Evolutionary conservation across 2,113 vertebrate genomes (phyloP).

Genomic region (Aythya baeri): DNA sequence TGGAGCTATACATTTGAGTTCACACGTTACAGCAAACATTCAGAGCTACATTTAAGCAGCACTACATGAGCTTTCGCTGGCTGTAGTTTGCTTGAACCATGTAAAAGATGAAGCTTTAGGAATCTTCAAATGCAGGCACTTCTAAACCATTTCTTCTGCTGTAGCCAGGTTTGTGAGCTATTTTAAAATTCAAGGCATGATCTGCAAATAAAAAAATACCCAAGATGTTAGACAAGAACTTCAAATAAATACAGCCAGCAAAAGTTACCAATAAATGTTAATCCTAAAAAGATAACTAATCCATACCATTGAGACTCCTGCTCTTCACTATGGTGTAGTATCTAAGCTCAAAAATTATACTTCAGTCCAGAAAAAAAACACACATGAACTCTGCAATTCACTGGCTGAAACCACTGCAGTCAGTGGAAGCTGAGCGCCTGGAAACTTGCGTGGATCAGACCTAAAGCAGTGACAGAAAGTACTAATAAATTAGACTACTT

Average conservation of each 20-base stretch:
- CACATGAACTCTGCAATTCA: neutral
- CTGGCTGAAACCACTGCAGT: neutral
- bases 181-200: neutral
- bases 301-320: neutral
- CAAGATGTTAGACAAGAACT: neutral
- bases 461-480: neutral
- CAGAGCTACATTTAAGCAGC: neutral
- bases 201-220: neutral
- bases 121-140: neutral
- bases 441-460: neutral
- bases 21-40: neutral
- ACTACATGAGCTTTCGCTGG: rapidly evolving
- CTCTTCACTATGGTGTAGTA: rapidly evolving
- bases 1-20: neutral
- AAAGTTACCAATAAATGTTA: neutral
- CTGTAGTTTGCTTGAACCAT: neutral
- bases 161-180: neutral
- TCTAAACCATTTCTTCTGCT: neutral
- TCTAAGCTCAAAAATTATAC: neutral
- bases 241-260: neutral
- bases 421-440: neutral
- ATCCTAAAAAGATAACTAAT: neutral
- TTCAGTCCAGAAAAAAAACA: neutral
- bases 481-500: neutral
- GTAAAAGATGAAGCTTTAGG: neutral